phyloP scores from a whole-genome alignment of 1,140 invertebrate species.

The Phymorhynchus buccinoides region DNA sequence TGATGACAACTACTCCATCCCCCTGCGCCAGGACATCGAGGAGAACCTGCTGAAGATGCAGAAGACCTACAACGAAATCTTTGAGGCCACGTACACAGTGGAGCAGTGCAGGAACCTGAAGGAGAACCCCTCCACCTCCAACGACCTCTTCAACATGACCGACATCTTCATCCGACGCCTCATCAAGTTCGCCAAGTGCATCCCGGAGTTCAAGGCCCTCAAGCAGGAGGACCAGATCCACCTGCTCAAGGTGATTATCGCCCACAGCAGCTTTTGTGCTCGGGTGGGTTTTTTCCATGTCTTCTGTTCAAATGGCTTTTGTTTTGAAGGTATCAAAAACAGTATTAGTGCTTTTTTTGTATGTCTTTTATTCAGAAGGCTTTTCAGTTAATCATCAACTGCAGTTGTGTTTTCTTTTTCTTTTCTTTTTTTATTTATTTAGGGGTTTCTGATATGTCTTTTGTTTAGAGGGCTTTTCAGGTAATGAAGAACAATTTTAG shows the following conservation, averaged over 20 bases:
- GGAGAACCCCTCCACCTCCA: conserved; percentile 57
- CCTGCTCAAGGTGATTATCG: conserved; percentile 60
- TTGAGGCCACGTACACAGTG: conserved; percentile 61
- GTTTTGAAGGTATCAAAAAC: too few relatives aligned
- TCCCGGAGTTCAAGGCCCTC: conserved; percentile 65
- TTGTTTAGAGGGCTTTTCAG: too few relatives aligned
- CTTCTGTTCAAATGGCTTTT: too few relatives aligned
- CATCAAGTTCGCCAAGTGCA: conserved; percentile 67
- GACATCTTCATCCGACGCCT: conserved; percentile 90
- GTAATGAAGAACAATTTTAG: too few relatives aligned
- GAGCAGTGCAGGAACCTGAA: conserved; percentile 51
- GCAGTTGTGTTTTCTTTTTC: too few relatives aligned
- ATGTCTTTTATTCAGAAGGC: too few relatives aligned
- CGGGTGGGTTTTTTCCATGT: not conserved
- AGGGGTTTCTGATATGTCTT: too few relatives aligned
- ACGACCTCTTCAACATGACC: conserved; percentile 78
- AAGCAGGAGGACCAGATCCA: conserved; percentile 66
- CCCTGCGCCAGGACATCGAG: conserved; percentile 54
- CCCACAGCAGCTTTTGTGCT: not conserved
- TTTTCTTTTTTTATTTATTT: too few relatives aligned
- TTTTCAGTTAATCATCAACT: too few relatives aligned
- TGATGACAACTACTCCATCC: conserved; percentile 50
- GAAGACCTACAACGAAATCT: conserved; percentile 56
- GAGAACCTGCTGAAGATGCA: conserved; percentile 56
- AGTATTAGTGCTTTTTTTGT: too few relatives aligned